Conservation (phyloP, 1,140 invertebrate genomes). For the Brachionus rotundiformis region DNA sequence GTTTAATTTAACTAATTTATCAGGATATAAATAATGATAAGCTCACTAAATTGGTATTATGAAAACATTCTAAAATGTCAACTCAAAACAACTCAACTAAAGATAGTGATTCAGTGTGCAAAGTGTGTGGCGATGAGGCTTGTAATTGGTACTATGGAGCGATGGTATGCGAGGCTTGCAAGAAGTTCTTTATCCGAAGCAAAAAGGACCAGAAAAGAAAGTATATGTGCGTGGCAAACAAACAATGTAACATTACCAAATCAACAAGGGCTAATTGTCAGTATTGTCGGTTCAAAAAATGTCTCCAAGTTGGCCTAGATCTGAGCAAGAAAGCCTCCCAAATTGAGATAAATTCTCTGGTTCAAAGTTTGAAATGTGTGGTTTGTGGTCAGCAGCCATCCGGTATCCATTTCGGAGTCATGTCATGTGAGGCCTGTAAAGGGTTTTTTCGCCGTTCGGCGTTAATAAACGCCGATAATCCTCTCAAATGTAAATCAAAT, state of each 20-base stretch:
- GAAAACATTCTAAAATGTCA: not conserved
- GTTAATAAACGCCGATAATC: constrained; percentile 62
- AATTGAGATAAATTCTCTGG: not conserved
- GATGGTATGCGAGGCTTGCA: constrained; percentile 20
- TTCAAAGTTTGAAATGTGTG: constrained; percentile 56
- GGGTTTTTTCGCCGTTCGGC: constrained; percentile 53
- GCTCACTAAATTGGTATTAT: not conserved
- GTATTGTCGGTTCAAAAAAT: constrained; percentile 98
- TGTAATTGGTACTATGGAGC: constrained; percentile 14
- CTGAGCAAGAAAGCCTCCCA: constrained; percentile 75
- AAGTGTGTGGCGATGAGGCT: constrained; percentile 34
- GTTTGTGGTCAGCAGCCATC: constrained; percentile 62
- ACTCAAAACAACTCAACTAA: not conserved
- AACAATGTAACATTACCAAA: constrained; percentile 61
- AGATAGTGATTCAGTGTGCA: not conserved
- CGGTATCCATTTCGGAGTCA: constrained; percentile 64
- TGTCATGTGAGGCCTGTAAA: constrained; percentile 66
- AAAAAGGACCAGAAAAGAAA: constrained; percentile 58
- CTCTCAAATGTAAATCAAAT: constrained; percentile 59
- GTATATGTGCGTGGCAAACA: constrained; percentile 59
- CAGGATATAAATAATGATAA: constrained; percentile 11
- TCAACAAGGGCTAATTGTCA: constrained; percentile 73
- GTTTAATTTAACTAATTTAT: constrained; percentile 26
- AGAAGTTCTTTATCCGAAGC: constrained; percentile 64
- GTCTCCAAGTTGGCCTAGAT: constrained; percentile 96